These are phyloP conservation scores for Platycheirus rosarum DNA, from an alignment of 2,888 invertebrate genomes.

Conservation along the genomic window DNA sequence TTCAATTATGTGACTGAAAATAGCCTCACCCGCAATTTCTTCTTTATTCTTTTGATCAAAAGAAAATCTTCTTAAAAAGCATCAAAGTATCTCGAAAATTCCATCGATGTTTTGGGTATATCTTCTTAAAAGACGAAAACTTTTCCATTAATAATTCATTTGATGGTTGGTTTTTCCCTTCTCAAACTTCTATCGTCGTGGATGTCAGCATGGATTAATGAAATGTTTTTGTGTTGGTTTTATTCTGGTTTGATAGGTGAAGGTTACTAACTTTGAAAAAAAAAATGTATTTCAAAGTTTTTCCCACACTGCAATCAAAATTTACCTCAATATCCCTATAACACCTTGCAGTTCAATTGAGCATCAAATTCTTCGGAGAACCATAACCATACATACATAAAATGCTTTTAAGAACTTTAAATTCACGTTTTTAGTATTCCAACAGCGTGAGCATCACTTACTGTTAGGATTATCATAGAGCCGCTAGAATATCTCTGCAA, in stretches of 20 bases:
- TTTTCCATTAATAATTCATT: constrained; percentile 12
- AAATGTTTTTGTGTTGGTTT: neutral
- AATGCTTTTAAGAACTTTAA: constrained; percentile 46
- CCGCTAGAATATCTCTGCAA: constrained; percentile 31
- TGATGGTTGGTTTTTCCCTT: neutral
- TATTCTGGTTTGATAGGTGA: too few relatives aligned
- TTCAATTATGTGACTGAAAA: constrained; percentile 11
- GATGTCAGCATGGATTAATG: neutral
- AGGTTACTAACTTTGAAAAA: too few relatives aligned
- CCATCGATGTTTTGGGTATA: neutral
- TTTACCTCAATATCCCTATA: too few relatives aligned
- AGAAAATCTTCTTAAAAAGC: neutral
- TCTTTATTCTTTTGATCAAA: neutral
- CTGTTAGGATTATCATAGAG: constrained; percentile 23
- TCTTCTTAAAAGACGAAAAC: neutral
- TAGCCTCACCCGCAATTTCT: neutral
- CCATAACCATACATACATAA: neutral
- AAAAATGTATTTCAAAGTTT: too few relatives aligned
- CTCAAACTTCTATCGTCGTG: neutral
- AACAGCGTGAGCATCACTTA: constrained; percentile 40
- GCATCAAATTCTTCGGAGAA: neutral
- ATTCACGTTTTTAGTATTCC: constrained; percentile 62
- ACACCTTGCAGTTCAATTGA: too few relatives aligned
- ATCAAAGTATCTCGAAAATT: neutral
- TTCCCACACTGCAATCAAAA: constrained; percentile 12